Evolutionary conservation across 2,888 invertebrate species (phyloP).

Genomic region (Ptychoptera albimana): DNA sequence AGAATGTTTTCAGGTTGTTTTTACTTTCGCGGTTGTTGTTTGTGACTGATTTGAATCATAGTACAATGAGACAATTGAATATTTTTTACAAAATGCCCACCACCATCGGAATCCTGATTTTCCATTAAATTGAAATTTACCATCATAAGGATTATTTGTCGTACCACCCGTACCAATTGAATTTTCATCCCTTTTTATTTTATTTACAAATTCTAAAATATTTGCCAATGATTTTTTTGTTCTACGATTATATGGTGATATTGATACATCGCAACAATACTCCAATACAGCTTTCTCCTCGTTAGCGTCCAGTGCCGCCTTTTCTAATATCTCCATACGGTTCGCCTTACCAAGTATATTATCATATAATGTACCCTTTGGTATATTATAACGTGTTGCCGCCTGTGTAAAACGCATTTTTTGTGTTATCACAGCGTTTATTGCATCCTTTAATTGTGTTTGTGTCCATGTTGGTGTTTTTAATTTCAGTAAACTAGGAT

Average conservation of each 20-base stretch:
- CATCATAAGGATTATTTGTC: conserved; percentile 36
- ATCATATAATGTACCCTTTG: conserved; percentile 62
- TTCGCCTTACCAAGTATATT: conserved; percentile 63
- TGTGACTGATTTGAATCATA: conserved; percentile 25
- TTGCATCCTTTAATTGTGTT: conserved; percentile 55
- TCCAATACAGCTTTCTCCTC: conserved; percentile 53
- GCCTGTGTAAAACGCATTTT: conserved; percentile 65
- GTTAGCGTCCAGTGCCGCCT: conserved; percentile 39
- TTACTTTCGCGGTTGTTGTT: too few relatives aligned
- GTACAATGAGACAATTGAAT: conserved; percentile 52
- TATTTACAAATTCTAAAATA: conserved; percentile 49
- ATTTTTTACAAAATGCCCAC: conserved; percentile 71
- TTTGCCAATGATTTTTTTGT: conserved; percentile 50
- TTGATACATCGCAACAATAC: conserved; percentile 55
- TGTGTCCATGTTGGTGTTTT: conserved; percentile 63
- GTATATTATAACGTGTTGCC: conserved; percentile 51
- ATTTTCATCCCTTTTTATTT: conserved; percentile 31
- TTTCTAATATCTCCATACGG: conserved; percentile 57
- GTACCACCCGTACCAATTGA: too few relatives aligned
- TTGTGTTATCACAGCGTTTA: conserved; percentile 58
- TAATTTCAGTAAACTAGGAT: conserved; percentile 49
- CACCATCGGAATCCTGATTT: conserved; percentile 62
- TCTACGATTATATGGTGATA: conserved; percentile 51
- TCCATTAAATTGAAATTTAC: conserved; percentile 49
- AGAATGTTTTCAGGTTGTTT: too few relatives aligned